Percentiles rank a stretch among this genome's conserved stretches.
These are phyloP conservation scores for Calyptomena viridis DNA, from an alignment of 2,113 vertebrate genomes.

Conservation along the genomic window DNA sequence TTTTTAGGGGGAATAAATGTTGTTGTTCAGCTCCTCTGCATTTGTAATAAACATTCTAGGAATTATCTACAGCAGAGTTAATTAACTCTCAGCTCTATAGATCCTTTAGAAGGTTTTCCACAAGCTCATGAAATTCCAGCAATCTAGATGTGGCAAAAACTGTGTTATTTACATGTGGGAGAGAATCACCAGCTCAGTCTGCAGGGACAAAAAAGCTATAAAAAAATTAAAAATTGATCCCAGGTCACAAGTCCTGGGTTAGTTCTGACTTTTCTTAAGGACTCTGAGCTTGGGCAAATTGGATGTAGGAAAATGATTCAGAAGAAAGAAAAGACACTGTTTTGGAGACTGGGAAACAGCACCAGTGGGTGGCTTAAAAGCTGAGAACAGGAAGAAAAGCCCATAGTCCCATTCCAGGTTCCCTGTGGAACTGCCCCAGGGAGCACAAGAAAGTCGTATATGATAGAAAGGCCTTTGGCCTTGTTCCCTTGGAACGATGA, in stretches of 20 bases:
- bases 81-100: neutral
- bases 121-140: neutral
- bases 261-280: neutral
- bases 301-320: neutral
- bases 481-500: neutral
- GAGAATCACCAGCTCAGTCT: neutral
- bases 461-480: neutral
- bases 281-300: neutral
- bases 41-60: neutral
- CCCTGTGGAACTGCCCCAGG: neutral
- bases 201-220: neutral
- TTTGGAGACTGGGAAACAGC: neutral
- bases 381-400: neutral
- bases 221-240: neutral
- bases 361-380: neutral
- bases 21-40: neutral
- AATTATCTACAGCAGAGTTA: neutral
- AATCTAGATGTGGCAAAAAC: neutral
- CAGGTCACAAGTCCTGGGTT: neutral
- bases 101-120: neutral
- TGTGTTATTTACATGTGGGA: neutral
- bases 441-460: rapidly evolving
- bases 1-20: neutral
- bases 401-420: neutral
- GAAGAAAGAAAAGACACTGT: neutral